phyloP scores from a whole-genome alignment of 2,888 invertebrate species.

The Buathra laborator region DNA sequence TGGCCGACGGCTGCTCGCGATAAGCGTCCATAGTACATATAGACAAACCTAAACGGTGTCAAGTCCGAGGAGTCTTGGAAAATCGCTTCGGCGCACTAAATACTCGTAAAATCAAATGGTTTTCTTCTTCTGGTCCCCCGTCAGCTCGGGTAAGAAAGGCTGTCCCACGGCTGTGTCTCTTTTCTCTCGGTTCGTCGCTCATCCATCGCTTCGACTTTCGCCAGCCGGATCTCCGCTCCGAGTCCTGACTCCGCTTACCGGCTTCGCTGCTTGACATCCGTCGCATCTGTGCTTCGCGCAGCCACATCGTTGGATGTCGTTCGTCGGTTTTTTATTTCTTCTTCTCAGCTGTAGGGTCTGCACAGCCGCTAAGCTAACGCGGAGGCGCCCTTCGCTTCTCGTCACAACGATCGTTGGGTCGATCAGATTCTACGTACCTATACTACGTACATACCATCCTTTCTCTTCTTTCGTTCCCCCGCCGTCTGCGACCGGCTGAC shows the following conservation, averaged over 20 bases:
- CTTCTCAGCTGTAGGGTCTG: conserved; percentile 12
- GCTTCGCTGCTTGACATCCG: conserved; percentile 79
- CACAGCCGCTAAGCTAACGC: not conserved
- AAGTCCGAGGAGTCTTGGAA: not conserved
- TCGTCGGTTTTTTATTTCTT: conserved; percentile 48
- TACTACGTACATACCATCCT: not conserved
- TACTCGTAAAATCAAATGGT: not conserved
- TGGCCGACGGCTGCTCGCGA: not conserved
- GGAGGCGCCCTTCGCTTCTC: conserved; percentile 5
- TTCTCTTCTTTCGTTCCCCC: conserved; percentile 23
- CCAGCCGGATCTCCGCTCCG: conserved; percentile 55
- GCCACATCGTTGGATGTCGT: conserved; percentile 67
- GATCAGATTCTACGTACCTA: conserved; percentile 1
- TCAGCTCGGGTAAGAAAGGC: conserved; percentile 22
- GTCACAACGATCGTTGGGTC: not conserved
- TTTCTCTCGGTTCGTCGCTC: conserved; percentile 49
- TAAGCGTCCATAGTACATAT: not conserved
- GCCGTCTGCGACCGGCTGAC: conserved; percentile 14
- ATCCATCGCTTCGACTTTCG: conserved; percentile 67
- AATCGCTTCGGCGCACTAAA: conserved; percentile 2
- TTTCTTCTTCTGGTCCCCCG: conserved; percentile 16
- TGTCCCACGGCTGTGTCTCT: conserved; percentile 49
- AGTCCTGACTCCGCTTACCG: conserved; percentile 29
- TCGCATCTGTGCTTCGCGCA: conserved; percentile 83
- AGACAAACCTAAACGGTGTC: not conserved